Evolutionary conservation across 2,888 invertebrate genomes (phyloP).

Genomic region (Drosophila stalkeri): DNA sequence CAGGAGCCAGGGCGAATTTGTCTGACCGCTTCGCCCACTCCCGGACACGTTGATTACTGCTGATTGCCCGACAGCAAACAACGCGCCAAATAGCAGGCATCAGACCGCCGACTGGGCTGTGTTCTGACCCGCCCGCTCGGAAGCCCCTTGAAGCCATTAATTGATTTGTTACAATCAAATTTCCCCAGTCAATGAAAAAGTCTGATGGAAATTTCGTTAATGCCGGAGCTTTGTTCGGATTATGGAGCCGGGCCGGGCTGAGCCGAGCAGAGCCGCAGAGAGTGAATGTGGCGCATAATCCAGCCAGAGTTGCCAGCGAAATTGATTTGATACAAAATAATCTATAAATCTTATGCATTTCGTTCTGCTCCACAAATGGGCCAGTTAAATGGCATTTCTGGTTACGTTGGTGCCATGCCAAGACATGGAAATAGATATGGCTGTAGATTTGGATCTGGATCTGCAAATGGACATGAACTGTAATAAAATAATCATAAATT

Average conservation of each 20-base stretch:
- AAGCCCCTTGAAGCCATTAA: constrained; percentile 55
- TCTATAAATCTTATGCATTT: constrained; percentile 54
- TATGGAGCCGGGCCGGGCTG: constrained; percentile 5
- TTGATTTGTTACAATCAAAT: constrained; percentile 79
- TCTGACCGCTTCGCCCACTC: constrained; percentile 37
- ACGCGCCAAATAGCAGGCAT: constrained; percentile 72
- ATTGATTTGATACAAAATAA: constrained; percentile 49
- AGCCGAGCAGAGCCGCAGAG: background rate
- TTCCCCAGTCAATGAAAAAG: constrained; percentile 68
- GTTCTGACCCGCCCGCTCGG: background rate
- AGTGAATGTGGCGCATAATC: constrained; percentile 11
- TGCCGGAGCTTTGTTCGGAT: constrained; percentile 50
- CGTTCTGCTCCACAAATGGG: constrained; percentile 36
- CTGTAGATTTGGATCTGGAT: constrained; percentile 9
- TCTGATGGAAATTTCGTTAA: constrained; percentile 60
- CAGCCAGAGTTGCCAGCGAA: constrained; percentile 23
- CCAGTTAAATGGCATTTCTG: constrained; percentile 44
- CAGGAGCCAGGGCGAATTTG: constrained; percentile 29
- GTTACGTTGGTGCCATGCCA: constrained; percentile 62
- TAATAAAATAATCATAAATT: constrained; percentile 77
- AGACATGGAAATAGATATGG: constrained; percentile 22
- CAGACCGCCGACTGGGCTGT: constrained; percentile 47
- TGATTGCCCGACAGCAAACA: constrained; percentile 74
- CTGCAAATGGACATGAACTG: constrained; percentile 36
- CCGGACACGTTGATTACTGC: constrained; percentile 69